A percentile compares a stretch with the other conserved stretches of the same genome.
Conservation (phyloP, 1,140 invertebrate species). For the Drosophila trapezifrons region DNA sequence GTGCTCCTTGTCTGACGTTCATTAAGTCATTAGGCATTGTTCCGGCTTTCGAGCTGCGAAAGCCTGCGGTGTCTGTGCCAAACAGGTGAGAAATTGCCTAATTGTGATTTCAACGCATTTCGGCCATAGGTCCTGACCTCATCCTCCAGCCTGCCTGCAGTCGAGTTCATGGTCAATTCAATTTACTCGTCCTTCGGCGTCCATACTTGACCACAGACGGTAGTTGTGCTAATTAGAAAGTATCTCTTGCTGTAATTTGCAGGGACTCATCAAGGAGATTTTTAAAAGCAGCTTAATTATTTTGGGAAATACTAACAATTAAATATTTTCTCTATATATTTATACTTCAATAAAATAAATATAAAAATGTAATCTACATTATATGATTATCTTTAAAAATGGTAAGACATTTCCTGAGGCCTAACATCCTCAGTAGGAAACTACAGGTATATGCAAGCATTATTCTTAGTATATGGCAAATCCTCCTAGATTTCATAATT, state of each 20-base stretch:
- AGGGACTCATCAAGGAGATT: background rate
- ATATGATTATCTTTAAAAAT: too few relatives aligned
- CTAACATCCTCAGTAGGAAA: too few relatives aligned
- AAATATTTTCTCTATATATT: too few relatives aligned
- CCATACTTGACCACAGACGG: conserved; percentile 16
- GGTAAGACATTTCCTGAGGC: too few relatives aligned
- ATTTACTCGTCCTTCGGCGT: conserved; percentile 25
- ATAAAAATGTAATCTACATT: too few relatives aligned
- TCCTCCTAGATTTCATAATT: background rate
- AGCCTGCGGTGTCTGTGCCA: conserved; percentile 39
- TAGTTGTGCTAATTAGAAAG: conserved; percentile 58
- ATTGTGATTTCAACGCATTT: conserved; percentile 78
- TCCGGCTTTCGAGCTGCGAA: conserved; percentile 47
- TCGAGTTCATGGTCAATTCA: conserved; percentile 61
- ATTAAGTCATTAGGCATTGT: conserved; percentile 82
- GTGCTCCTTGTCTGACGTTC: conserved; percentile 47
- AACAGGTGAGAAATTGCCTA: conserved; percentile 82
- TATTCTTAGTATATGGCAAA: background rate
- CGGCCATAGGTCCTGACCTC: conserved; percentile 33
- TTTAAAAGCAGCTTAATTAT: background rate
- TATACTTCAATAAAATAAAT: too few relatives aligned
- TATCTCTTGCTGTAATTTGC: conserved; percentile 15
- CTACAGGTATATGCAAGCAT: too few relatives aligned
- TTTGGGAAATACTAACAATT: too few relatives aligned
- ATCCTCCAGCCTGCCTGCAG: background rate